These are phyloP conservation scores for Benitochromis conjunctus DNA, from an alignment of 2,113 vertebrate species.

Conservation along the genomic window DNA sequence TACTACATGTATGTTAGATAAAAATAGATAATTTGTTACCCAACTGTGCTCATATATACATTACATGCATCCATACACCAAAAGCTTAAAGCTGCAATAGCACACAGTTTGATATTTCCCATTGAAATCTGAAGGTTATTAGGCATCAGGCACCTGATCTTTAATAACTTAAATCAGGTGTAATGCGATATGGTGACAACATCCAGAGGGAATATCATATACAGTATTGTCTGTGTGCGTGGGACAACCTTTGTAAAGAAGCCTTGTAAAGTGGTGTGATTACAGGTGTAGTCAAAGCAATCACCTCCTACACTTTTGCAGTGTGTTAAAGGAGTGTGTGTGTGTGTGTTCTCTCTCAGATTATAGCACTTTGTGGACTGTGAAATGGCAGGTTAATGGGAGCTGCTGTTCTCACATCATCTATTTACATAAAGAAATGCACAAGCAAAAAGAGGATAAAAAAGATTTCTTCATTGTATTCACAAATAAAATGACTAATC, in stretches of 20 bases:
- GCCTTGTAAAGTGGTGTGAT: slow-evolving; percentile 26
- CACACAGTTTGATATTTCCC: background rate
- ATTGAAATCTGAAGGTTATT: background rate
- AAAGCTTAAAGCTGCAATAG: background rate
- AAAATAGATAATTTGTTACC: background rate
- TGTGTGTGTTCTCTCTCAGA: background rate
- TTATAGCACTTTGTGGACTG: slow-evolving; percentile 57
- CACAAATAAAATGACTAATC: background rate
- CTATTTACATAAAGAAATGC: slow-evolving; percentile 12
- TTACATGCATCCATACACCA: background rate
- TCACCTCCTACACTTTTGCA: slow-evolving; percentile 28
- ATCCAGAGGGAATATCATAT: slow-evolving; percentile 3
- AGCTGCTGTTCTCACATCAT: slow-evolving; percentile 6
- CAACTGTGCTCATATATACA: background rate
- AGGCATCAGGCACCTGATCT: background rate
- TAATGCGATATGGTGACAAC: slow-evolving; percentile 13
- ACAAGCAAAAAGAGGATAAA: background rate
- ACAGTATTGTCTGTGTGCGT: background rate
- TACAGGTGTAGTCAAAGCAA: slow-evolving; percentile 42
- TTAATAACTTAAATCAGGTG: slow-evolving; percentile 30
- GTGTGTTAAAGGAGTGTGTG: background rate
- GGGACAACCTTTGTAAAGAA: background rate
- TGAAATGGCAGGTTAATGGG: slow-evolving; percentile 55
- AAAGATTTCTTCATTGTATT: background rate
- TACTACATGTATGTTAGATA: background rate